These are phyloP conservation scores for Bos indicus DNA, from an alignment of 2,113 vertebrate genomes.

Conservation along the genomic window DNA sequence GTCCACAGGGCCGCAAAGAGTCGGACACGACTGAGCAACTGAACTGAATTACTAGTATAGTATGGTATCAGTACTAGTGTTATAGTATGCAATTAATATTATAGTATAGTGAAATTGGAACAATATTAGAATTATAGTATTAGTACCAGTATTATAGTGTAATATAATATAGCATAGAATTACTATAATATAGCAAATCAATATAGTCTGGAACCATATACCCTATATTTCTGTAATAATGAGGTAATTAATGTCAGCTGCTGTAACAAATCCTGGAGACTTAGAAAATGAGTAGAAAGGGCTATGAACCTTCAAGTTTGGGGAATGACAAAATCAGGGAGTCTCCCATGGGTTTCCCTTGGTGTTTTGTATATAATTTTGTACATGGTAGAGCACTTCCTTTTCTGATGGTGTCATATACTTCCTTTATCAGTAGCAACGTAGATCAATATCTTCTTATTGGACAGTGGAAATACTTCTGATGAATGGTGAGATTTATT, in stretches of 20 bases:
- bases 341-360: neutral
- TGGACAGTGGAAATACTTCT: neutral
- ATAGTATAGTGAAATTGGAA: neutral
- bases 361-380: neutral
- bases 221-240: neutral
- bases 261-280: neutral
- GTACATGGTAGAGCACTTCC: neutral
- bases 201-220: neutral
- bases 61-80: neutral
- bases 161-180: neutral
- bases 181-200: neutral
- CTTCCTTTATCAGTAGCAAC: neutral
- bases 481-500: neutral
- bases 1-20: rapidly evolving
- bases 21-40: neutral
- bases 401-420: neutral
- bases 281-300: neutral
- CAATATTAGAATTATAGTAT: neutral
- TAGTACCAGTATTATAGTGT: neutral
- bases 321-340: neutral
- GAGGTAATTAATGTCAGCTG: neutral
- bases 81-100: neutral
- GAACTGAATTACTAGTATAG: neutral
- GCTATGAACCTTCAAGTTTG: neutral
- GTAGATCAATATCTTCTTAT: neutral